Conservation (phyloP, 2,888 invertebrate species). For the Melanargia galathea region DNA sequence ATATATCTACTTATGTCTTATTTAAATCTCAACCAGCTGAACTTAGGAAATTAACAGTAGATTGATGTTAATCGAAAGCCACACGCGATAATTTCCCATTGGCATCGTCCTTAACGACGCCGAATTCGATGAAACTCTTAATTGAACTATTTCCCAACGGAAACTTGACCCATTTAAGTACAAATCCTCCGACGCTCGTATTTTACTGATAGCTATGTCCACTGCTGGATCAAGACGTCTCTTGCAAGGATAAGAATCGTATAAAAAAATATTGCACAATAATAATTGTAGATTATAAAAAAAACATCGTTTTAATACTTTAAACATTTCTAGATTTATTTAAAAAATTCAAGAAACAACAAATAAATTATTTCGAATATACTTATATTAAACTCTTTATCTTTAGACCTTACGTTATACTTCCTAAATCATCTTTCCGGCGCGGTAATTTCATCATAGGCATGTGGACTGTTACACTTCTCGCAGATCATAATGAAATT, state of each 20-base stretch:
- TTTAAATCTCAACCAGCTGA: background rate
- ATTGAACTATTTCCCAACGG: conserved; percentile 65
- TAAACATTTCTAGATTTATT: too few species aligned
- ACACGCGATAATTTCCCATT: conserved; percentile 36
- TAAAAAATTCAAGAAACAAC: too few species aligned
- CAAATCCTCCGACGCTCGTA: background rate
- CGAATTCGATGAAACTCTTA: conserved; percentile 58
- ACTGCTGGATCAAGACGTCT: background rate
- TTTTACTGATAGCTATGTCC: background rate
- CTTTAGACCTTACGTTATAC: too few species aligned
- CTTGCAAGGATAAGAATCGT: background rate
- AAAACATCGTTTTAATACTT: too few species aligned
- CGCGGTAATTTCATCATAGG: conserved; percentile 54
- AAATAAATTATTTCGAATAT: background rate
- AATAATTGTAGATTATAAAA: too few species aligned
- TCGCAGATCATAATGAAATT: conserved; percentile 53
- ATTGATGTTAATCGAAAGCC: conserved; percentile 13
- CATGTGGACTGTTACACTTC: conserved; percentile 47
- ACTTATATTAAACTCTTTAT: background rate
- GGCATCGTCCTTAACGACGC: conserved; percentile 65
- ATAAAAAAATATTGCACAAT: too few species aligned
- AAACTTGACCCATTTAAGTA: conserved; percentile 46
- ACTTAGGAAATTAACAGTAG: background rate
- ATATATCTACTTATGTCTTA: background rate
- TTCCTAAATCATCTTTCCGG: conserved; percentile 48